Percentiles rank a stretch among this genome's conserved stretches.
Conservation (phyloP, 2,888 invertebrate genomes). For the Tolmerus cingulatus region DNA sequence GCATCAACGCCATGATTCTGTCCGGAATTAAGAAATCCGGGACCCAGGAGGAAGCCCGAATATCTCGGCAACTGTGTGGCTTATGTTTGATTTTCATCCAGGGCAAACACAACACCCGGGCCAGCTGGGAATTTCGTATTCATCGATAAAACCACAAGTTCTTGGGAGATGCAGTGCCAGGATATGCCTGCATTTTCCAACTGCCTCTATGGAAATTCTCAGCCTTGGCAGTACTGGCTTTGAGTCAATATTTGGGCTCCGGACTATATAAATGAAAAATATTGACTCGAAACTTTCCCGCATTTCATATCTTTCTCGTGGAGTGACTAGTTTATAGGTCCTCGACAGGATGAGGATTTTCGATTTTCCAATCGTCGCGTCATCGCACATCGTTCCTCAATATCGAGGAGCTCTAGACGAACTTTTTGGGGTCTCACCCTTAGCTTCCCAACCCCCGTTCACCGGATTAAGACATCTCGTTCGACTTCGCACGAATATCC, state of each 20-base stretch:
- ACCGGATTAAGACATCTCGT: background rate
- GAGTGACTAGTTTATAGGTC: background rate
- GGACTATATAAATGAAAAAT: slow-evolving; percentile 29
- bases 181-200: background rate
- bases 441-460: background rate
- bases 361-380: background rate
- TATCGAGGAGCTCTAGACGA: background rate
- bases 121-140: background rate
- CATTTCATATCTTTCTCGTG: background rate
- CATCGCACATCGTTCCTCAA: background rate
- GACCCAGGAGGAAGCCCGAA: background rate
- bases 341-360: background rate
- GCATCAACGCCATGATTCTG: background rate
- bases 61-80: background rate
- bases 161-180: background rate
- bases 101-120: background rate
- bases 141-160: background rate
- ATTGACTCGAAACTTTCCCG: slow-evolving; percentile 30
- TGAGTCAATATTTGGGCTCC: slow-evolving; percentile 9
- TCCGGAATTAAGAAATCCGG: background rate
- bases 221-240: slow-evolving; percentile 3
- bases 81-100: background rate
- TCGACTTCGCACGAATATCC: background rate
- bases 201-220: slow-evolving; percentile 3
- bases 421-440: background rate